A percentile compares a stretch with the other conserved stretches of the same genome.
These are phyloP conservation scores for Microdon myrmicae DNA, from an alignment of 2,888 invertebrate species.

Conservation along the genomic window DNA sequence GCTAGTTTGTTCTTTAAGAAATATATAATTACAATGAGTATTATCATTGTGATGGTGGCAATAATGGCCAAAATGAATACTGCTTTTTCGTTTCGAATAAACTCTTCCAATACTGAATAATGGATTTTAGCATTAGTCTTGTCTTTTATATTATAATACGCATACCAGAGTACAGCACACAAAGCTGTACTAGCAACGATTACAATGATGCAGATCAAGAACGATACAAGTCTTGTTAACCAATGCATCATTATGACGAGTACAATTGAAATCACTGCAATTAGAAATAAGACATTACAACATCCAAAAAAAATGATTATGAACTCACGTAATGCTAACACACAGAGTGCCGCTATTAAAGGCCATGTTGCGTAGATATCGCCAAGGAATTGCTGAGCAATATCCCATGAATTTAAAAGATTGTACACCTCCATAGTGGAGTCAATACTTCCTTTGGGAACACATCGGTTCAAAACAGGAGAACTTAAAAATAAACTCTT, in stretches of 20 bases:
- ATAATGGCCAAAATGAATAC: slow-evolving; percentile 86
- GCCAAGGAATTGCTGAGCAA: slow-evolving; percentile 86
- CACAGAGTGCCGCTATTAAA: slow-evolving; percentile 82
- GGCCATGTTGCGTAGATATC: slow-evolving; percentile 91
- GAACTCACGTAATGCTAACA: slow-evolving; percentile 80
- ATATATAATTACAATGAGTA: slow-evolving; percentile 78
- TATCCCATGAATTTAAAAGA: slow-evolving; percentile 87
- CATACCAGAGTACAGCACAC: slow-evolving; percentile 87
- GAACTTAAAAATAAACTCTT: slow-evolving; percentile 67
- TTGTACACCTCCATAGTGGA: slow-evolving; percentile 79
- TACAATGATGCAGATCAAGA: slow-evolving; percentile 86
- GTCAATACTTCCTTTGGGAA: slow-evolving; percentile 79
- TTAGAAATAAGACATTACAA: slow-evolving; percentile 51
- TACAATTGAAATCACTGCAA: slow-evolving; percentile 82
- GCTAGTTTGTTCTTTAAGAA: slow-evolving; percentile 83
- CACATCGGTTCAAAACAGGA: slow-evolving; percentile 86
- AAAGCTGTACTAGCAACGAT: slow-evolving; percentile 80
- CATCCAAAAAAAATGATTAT: background rate
- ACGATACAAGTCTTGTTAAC: slow-evolving; percentile 84
- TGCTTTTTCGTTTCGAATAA: slow-evolving; percentile 85
- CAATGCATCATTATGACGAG: slow-evolving; percentile 87
- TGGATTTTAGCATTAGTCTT: slow-evolving; percentile 57
- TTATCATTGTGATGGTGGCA: slow-evolving; percentile 87
- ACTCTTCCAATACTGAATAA: slow-evolving; percentile 74
- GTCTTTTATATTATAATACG: slow-evolving; percentile 80